Conservation (phyloP, 2,797 vertebrate genomes). For the Mus minutoides region DNA sequence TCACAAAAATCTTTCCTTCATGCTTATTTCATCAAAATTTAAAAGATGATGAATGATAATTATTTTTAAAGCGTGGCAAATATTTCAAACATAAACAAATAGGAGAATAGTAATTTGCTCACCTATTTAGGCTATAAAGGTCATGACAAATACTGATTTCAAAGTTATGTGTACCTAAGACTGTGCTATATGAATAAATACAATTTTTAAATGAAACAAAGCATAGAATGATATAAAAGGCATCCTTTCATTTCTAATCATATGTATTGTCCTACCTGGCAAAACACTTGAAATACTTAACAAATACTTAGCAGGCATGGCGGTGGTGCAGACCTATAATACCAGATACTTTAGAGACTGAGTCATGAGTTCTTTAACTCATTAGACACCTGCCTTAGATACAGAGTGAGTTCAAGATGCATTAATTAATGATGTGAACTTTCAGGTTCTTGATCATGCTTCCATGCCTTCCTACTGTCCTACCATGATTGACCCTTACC, state of each 20-base stretch:
- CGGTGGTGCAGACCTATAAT: not conserved
- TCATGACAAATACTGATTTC: conserved; percentile 15
- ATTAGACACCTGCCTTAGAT: not conserved
- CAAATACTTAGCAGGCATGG: not conserved
- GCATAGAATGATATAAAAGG: not conserved
- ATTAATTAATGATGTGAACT: not conserved
- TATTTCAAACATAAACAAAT: conserved; percentile 29
- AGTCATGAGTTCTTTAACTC: not conserved
- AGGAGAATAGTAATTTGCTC: not conserved
- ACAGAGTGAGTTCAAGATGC: not conserved
- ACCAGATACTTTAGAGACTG: not conserved
- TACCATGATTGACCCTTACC: not conserved
- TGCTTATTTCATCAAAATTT: conserved; percentile 31
- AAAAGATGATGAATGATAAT: not conserved
- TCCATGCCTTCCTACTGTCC: not conserved
- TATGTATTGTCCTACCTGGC: not conserved
- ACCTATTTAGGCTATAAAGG: not conserved
- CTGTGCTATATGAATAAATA: not conserved
- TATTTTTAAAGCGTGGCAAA: not conserved
- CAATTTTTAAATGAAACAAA: conserved; percentile 44
- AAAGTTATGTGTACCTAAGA: not conserved
- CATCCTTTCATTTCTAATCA: not conserved
- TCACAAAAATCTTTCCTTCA: not conserved
- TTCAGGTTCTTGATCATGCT: not conserved
- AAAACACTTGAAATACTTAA: conserved; percentile 39